Percentiles rank a stretch among this genome's conserved stretches.
Evolutionary conservation across 2,113 vertebrate species (phyloP).

Genomic region (Blennius ocellaris): DNA sequence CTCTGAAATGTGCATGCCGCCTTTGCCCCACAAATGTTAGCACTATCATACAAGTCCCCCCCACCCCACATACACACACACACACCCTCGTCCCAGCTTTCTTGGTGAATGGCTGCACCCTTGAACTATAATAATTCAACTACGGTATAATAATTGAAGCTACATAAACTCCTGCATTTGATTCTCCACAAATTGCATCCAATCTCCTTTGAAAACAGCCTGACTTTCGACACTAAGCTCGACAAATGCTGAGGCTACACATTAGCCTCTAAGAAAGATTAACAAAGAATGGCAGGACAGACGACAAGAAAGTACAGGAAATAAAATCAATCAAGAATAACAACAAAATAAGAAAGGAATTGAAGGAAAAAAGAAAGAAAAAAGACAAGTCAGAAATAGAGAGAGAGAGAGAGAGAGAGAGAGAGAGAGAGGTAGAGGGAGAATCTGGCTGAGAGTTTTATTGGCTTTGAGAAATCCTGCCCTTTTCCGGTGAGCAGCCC

Average conservation of each 20-base stretch:
- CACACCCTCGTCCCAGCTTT: conserved; percentile 18
- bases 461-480: conserved; percentile 61
- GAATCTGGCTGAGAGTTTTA: conserved; percentile 55
- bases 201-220: neutral
- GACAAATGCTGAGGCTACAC: too few species aligned
- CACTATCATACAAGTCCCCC: conserved; percentile 63
- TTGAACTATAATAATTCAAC: conserved; percentile 51
- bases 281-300: neutral
- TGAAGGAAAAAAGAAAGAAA: neutral
- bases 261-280: neutral
- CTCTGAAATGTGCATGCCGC: conserved; percentile 89
- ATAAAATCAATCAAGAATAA: neutral
- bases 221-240: too few species aligned
- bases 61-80: too few species aligned
- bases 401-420: neutral
- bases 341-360: conserved; percentile 9
- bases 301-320: neutral
- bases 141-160: neutral
- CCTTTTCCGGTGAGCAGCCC: conserved; percentile 58
- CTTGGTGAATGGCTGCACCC: conserved; percentile 57
- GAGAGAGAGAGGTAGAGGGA: conserved; percentile 1
- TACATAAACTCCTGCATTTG: conserved; percentile 36
- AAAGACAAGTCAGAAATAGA: neutral
- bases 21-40: conserved; percentile 90
- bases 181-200: conserved; percentile 32